These are phyloP conservation scores for Chrysocyon brachyurus DNA, from an alignment of 2,797 vertebrate species.

Conservation along the genomic window DNA sequence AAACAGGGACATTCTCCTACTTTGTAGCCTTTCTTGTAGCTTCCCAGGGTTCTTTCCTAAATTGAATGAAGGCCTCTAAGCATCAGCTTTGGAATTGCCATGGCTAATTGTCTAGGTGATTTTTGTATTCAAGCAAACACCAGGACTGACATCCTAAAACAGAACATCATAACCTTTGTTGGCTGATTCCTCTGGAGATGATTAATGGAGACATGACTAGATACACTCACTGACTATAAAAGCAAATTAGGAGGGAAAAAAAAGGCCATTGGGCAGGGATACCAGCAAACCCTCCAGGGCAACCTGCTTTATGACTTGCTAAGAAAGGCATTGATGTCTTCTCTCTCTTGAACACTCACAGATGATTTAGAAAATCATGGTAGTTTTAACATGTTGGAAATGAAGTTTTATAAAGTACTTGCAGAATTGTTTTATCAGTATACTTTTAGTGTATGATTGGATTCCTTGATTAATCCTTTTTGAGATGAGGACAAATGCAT, in stretches of 20 bases:
- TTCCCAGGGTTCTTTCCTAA: conserved; percentile 51
- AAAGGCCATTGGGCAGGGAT: neutral
- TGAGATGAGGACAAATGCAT: neutral
- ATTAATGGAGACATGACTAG: conserved; percentile 71
- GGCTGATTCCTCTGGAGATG: conserved; percentile 47
- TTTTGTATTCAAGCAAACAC: conserved; percentile 61
- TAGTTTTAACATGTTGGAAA: conserved; percentile 23
- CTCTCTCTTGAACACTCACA: neutral
- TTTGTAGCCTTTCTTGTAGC: conserved; percentile 34
- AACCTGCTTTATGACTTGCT: conserved; percentile 2
- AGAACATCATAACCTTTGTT: conserved; percentile 64
- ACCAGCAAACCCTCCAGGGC: neutral
- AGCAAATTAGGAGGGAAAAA: conserved; percentile 28
- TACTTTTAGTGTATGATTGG: neutral
- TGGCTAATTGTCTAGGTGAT: conserved; percentile 62
- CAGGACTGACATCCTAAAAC: conserved; percentile 51
- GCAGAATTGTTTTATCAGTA: neutral
- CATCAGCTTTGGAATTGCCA: conserved; percentile 34
- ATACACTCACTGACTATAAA: conserved; percentile 53
- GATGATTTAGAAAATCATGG: neutral
- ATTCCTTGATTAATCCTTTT: neutral
- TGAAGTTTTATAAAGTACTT: neutral
- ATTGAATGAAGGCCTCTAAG: conserved; percentile 27
- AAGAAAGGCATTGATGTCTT: neutral
- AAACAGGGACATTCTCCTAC: neutral